Conservation (phyloP, 2,113 vertebrate genomes). For the Eupsittula cactorum region DNA sequence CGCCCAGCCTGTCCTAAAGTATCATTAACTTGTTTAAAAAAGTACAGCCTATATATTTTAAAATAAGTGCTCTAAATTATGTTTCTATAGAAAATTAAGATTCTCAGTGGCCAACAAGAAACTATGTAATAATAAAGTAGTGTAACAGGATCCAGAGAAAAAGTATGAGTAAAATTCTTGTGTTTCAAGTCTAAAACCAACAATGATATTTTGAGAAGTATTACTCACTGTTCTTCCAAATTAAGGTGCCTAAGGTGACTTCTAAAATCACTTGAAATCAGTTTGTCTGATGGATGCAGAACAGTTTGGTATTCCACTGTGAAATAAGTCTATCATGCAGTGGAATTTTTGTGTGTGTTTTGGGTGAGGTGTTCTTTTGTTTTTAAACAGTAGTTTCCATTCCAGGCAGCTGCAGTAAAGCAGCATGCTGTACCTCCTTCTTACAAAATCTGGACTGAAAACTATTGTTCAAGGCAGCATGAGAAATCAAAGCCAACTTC, state of each 20-base stretch:
- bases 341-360: neutral
- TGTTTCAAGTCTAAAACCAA: neutral
- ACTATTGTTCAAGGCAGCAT: neutral
- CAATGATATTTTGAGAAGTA: neutral
- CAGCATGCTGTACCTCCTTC: neutral
- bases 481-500: neutral
- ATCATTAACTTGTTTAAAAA: neutral
- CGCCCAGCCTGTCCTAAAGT: neutral
- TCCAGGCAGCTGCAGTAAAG: neutral
- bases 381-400: neutral
- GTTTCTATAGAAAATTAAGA: neutral
- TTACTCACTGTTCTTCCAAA: neutral
- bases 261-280: neutral
- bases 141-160: neutral
- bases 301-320: neutral
- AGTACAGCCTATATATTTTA: neutral
- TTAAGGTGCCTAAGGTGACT: neutral
- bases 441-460: neutral
- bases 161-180: neutral
- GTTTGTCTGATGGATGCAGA: neutral
- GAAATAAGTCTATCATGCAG: neutral
- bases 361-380: neutral
- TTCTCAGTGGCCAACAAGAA: neutral
- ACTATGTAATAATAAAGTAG: neutral
- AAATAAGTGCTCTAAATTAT: neutral